phyloP scores from a whole-genome alignment of 1,140 invertebrate species.

The Pinna nobilis region DNA sequence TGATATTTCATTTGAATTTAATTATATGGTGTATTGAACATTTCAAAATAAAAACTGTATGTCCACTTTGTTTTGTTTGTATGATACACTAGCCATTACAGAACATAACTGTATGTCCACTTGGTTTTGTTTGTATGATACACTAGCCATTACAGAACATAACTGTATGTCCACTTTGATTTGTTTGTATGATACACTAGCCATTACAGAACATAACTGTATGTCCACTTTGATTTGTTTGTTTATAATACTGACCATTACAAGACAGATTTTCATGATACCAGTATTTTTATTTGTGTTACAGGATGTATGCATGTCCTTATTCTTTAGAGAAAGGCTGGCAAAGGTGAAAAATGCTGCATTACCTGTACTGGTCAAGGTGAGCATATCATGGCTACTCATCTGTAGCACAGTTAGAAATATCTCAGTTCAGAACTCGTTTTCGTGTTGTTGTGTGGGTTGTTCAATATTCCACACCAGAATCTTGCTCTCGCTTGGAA shows the following conservation, averaged over 20 bases:
- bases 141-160: too few species aligned
- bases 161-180: not conserved
- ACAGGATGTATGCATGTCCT: slow-evolving; percentile 64
- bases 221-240: not conserved
- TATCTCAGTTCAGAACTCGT: too few species aligned
- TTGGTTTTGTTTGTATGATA: too few species aligned
- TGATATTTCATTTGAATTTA: not conserved
- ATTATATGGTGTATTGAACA: not conserved
- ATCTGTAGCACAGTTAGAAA: not conserved
- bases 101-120: too few species aligned
- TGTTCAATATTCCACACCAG: not conserved
- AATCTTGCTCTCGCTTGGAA: not conserved
- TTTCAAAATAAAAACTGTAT: not conserved
- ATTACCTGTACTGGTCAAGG: slow-evolving; percentile 66
- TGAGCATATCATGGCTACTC: slow-evolving; percentile 37
- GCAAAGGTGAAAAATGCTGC: slow-evolving; percentile 69
- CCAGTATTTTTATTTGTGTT: not conserved
- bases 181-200: too few species aligned
- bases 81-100: too few species aligned
- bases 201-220: too few species aligned
- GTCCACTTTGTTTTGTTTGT: too few species aligned
- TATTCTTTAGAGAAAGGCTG: slow-evolving; percentile 66
- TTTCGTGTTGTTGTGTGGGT: not conserved
- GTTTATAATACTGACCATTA: not conserved
- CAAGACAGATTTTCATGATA: not conserved